A percentile compares a stretch with the other conserved stretches of the same genome.
phyloP scores from a whole-genome alignment of 2,797 vertebrate genomes.

The Sebastes minor region DNA sequence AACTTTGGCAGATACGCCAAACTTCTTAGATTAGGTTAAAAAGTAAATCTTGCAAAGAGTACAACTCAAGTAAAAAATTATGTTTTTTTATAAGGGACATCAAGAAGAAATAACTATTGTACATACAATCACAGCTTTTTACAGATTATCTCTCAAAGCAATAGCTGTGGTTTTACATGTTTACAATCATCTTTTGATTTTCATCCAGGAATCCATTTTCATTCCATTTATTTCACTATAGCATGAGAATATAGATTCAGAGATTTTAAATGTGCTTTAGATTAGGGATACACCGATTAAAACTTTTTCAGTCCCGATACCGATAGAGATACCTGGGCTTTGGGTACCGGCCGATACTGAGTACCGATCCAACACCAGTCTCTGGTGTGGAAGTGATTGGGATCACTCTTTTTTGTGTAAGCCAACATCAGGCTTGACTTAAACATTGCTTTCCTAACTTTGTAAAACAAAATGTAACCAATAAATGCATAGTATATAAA shows the following conservation, averaged over 20 bases:
- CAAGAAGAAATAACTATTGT: constrained; percentile 1
- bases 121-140: not conserved
- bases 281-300: not conserved
- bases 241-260: not conserved
- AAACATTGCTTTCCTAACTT: too few relatives aligned
- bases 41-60: constrained; percentile 37
- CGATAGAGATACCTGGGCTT: too few relatives aligned
- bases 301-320: too few relatives aligned
- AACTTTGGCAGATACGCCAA: constrained; percentile 51
- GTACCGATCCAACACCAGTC: too few relatives aligned
- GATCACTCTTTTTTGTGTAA: too few relatives aligned
- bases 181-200: not conserved
- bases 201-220: not conserved
- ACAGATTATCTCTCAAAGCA: not conserved
- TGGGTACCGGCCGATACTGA: too few relatives aligned
- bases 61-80: constrained; percentile 14
- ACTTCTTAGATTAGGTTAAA: constrained; percentile 53
- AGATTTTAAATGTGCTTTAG: not conserved
- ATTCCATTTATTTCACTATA: not conserved
- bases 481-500: too few relatives aligned
- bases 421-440: too few relatives aligned
- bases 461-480: too few relatives aligned
- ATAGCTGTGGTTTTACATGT: not conserved
- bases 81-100: constrained; percentile 7
- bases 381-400: too few relatives aligned